These are phyloP conservation scores for Meleagris gallopavo DNA, from an alignment of 2,113 vertebrate genomes.

Conservation along the genomic window DNA sequence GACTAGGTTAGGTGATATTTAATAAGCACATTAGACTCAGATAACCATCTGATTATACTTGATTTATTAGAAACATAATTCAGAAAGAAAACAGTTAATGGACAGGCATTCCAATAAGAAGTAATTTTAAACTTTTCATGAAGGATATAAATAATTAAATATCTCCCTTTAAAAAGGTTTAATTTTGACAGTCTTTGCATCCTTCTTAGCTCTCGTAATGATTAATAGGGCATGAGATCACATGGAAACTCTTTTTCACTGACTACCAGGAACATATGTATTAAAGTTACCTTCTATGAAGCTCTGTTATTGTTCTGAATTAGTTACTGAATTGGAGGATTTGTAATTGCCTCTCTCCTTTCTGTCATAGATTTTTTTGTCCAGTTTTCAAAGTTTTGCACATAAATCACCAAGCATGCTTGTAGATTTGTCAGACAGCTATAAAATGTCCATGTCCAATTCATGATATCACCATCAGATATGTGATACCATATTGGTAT, in stretches of 20 bases:
- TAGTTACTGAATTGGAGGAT: not conserved
- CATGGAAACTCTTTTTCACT: not conserved
- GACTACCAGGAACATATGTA: not conserved
- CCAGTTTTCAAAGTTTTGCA: not conserved
- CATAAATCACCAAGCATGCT: not conserved
- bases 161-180: not conserved
- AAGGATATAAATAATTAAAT: not conserved
- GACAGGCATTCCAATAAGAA: not conserved
- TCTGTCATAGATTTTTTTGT: not conserved
- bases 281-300: rapidly evolving
- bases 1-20: not conserved
- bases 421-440: not conserved
- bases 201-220: not conserved
- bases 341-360: rapidly evolving
- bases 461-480: not conserved
- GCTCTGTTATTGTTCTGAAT: not conserved
- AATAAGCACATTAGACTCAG: not conserved
- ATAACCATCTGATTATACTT: not conserved
- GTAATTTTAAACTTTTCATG: not conserved
- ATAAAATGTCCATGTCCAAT: not conserved
- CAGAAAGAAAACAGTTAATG: not conserved
- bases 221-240: not conserved
- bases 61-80: not conserved
- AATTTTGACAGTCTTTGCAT: not conserved
- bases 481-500: not conserved